phyloP scores from a whole-genome alignment of 2,113 vertebrate species.

The Odontophorus gujanensis region DNA sequence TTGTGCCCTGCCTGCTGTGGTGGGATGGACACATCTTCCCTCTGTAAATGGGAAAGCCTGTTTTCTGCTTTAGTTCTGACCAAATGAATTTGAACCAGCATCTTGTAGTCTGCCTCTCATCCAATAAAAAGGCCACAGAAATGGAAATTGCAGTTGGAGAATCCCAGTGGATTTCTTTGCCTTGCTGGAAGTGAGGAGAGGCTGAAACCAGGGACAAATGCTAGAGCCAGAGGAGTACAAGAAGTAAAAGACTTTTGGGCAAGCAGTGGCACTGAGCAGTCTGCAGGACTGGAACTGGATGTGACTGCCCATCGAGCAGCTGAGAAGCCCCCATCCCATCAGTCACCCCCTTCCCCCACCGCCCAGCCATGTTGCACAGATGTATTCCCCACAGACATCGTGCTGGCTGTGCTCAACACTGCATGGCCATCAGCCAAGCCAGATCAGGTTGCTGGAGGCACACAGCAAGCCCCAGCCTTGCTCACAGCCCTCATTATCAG shows the following conservation, averaged over 20 bases:
- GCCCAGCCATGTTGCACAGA: accelerated
- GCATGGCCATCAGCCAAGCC: background rate
- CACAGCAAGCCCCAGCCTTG: background rate
- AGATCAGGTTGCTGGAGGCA: background rate
- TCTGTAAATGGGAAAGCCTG: background rate
- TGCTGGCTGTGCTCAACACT: accelerated
- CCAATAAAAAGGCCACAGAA: background rate
- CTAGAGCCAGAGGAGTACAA: background rate
- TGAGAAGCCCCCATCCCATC: background rate
- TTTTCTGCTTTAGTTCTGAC: background rate
- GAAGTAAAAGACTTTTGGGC: background rate
- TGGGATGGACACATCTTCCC: background rate
- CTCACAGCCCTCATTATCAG: background rate
- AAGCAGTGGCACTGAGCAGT: background rate
- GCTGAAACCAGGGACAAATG: background rate
- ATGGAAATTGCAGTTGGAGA: background rate
- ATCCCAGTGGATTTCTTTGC: background rate
- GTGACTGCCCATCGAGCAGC: background rate
- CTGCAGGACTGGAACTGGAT: background rate
- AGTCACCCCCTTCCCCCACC: background rate
- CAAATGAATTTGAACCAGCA: background rate
- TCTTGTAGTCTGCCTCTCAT: background rate
- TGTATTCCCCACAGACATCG: background rate
- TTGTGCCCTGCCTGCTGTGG: accelerated
- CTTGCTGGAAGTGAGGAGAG: background rate